Conservation (phyloP, 2,797 vertebrate species). For the Lepilemur ruficaudatus region DNA sequence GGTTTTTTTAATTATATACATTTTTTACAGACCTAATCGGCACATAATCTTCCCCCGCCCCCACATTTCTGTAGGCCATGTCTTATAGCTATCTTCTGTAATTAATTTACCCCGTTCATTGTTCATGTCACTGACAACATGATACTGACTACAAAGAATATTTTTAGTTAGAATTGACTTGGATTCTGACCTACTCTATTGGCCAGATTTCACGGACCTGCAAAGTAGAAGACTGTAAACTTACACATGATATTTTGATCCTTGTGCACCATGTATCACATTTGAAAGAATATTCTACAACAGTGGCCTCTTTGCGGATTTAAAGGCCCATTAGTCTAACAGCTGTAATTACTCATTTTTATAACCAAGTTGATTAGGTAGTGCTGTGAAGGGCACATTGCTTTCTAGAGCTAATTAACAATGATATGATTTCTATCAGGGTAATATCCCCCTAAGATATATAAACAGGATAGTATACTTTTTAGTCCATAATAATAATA, state of each 20-base stretch:
- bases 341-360: conserved; percentile 75
- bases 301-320: conserved; percentile 40
- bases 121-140: not conserved
- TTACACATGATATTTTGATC: not conserved
- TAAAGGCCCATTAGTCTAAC: conserved; percentile 58
- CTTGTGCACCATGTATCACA: not conserved
- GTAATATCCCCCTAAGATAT: not conserved
- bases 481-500: conserved; percentile 1
- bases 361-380: conserved; percentile 62
- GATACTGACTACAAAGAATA: not conserved
- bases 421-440: conserved; percentile 1
- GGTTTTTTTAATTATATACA: not conserved
- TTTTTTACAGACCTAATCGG: not conserved
- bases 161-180: not conserved
- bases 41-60: rapidly evolving
- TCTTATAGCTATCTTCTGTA: not conserved
- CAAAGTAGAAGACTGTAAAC: not conserved
- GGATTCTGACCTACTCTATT: not conserved
- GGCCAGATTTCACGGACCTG: not conserved
- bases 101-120: not conserved
- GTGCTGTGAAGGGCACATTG: conserved; percentile 46
- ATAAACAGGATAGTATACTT: not conserved
- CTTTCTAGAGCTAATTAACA: conserved; percentile 52
- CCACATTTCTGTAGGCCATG: not conserved
- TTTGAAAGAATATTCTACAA: conserved; percentile 20